These are phyloP conservation scores for Cremastinae sp. DNA, from an alignment of 2,888 invertebrate species.

Conservation along the genomic window DNA sequence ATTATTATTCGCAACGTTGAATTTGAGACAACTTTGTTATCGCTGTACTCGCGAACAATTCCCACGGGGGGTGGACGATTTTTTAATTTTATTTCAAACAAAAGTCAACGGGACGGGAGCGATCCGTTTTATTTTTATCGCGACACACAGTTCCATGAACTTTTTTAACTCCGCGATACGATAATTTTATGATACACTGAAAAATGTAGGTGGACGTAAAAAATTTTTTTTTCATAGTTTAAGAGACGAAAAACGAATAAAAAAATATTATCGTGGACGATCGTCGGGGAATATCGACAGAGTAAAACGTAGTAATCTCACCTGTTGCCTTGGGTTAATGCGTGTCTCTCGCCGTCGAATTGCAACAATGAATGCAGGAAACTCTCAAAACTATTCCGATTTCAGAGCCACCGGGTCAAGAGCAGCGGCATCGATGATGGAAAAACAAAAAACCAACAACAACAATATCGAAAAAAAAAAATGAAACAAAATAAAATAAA, in stretches of 20 bases:
- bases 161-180: too few relatives aligned
- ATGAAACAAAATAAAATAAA: background rate
- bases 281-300: background rate
- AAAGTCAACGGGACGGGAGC: background rate
- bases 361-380: background rate
- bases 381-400: background rate
- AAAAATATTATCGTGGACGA: too few relatives aligned
- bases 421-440: background rate
- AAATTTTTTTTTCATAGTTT: too few relatives aligned
- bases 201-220: background rate
- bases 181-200: too few relatives aligned
- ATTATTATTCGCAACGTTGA: constrained; percentile 10
- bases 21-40: constrained; percentile 45
- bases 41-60: constrained; percentile 26
- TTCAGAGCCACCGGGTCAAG: background rate
- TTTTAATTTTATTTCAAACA: background rate
- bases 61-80: background rate
- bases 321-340: constrained; percentile 6
- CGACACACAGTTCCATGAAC: too few relatives aligned
- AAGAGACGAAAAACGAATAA: too few relatives aligned
- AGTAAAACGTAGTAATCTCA: constrained; percentile 1
- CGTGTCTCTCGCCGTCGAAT: background rate
- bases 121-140: too few relatives aligned
- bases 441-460: background rate
- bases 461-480: background rate